Evolutionary conservation across 2,797 vertebrate species (phyloP), one percentile per base, ranked within the genome.

Genomic region (Megalops cyprinoides): DNA sequence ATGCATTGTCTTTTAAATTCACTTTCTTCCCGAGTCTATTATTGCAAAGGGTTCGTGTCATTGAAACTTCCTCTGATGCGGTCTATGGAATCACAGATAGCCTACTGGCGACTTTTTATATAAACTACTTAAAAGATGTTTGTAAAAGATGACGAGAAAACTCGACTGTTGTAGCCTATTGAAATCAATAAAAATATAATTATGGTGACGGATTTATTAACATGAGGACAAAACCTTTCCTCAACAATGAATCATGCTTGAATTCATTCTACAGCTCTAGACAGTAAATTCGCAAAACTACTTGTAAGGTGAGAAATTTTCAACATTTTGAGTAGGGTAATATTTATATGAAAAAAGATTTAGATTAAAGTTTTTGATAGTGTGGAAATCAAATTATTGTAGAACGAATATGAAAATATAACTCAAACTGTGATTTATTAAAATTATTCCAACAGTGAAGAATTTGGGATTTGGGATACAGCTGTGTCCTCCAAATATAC

Each of bases 1-100:
- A 87, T 82, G 77, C 76, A 77, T 73, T 76, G 83, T 55, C 74
- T 55, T 86, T 83, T 58, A 80, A 74, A 80, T 84, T 51, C 79
- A 86, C 77, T 23, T 82, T 84, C 58, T 37, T 85, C 79, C 51
- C 60, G 28, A 53, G 34, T 75, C 20, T 74, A 44, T 67, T n/a
- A 83, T 31, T 51, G 76, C 28, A 53, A 37, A 44, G 55, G 60
- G 23, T 34, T 49, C 12, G 39, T 73, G n/a, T 62, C 58, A 76
- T 39, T 69, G 34, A 53, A 76, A 77, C 60, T 42, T 62, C 37
- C 14, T 31, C 62, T 69, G 12, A 28, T 53, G 18, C 10, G 39
- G 23, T 42, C 4, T 8, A 2, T 10, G 18, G 28, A 25, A 18
- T n/a, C 15, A 12, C 60, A 34, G 15, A 4, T 48, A 10, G 8